Conservation (phyloP, 1,140 invertebrate species). For the Mesaphorura yosii region DNA sequence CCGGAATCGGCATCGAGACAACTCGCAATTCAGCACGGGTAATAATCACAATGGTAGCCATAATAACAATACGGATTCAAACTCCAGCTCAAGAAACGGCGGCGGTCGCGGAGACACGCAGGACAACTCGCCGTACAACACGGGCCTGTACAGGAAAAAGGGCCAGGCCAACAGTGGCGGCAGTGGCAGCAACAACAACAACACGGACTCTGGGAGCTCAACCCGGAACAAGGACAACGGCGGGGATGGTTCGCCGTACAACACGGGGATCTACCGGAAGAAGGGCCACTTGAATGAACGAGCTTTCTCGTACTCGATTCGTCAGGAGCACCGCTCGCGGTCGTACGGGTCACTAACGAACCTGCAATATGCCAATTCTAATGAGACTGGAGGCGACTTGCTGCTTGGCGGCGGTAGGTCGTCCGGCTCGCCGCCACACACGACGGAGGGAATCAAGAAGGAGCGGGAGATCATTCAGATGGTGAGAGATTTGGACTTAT, state of each 20-base stretch:
- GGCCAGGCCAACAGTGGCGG: slow-evolving; percentile 47
- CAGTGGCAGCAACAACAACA: background rate
- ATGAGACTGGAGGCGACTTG: slow-evolving; percentile 31
- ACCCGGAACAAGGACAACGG: background rate
- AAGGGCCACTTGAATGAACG: slow-evolving; percentile 85
- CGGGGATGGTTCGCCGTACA: slow-evolving; percentile 56
- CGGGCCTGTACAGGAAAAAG: slow-evolving; percentile 75
- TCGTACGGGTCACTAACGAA: slow-evolving; percentile 82
- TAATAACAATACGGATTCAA: too few species aligned
- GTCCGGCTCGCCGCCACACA: slow-evolving; percentile 32
- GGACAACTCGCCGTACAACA: slow-evolving; percentile 63
- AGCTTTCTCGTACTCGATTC: slow-evolving; percentile 85
- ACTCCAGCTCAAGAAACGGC: too few species aligned
- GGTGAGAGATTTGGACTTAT: slow-evolving; percentile 71
- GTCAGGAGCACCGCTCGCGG: slow-evolving; percentile 78
- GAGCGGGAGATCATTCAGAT: slow-evolving; percentile 82
- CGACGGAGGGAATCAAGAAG: slow-evolving; percentile 63
- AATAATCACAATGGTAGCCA: too few species aligned
- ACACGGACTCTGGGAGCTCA: too few species aligned
- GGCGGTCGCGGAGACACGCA: background rate
- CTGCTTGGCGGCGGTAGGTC: too few species aligned
- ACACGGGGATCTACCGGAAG: slow-evolving; percentile 73
- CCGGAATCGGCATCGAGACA: too few species aligned
- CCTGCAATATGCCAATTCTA: slow-evolving; percentile 62
- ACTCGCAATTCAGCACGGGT: too few species aligned